A percentile compares a stretch with the other conserved stretches of the same genome.
Evolutionary conservation across 2,113 vertebrate species (phyloP).

Genomic region (Boulengeromyrus knoepffleri): DNA sequence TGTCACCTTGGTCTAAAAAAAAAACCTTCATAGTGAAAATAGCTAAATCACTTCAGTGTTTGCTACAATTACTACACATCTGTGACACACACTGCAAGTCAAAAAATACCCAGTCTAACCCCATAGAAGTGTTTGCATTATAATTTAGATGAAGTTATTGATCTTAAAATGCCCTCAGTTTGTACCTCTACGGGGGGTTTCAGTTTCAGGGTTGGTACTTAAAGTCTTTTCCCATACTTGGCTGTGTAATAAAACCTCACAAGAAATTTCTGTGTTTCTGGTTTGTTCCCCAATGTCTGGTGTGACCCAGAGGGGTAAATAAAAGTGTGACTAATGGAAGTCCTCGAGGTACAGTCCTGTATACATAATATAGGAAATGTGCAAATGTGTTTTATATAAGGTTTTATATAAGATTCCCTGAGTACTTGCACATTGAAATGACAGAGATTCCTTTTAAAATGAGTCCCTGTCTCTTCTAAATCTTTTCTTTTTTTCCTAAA

Average conservation of each 20-base stretch:
- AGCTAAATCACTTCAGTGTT: not conserved
- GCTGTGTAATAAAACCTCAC: not conserved
- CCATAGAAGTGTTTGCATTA: not conserved
- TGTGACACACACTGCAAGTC: not conserved
- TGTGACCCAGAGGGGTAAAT: conserved; percentile 5
- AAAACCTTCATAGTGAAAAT: not conserved
- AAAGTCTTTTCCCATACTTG: not conserved
- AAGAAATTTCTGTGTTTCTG: not conserved
- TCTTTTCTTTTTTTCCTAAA: not conserved
- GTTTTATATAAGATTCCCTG: not conserved
- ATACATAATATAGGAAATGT: not conserved
- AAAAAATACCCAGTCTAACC: not conserved
- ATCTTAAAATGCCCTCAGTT: not conserved
- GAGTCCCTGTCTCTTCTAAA: not conserved
- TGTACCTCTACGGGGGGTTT: not conserved
- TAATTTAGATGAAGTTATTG: conserved; percentile 11
- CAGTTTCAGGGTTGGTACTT: not conserved
- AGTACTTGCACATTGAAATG: not conserved
- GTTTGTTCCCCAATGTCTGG: not conserved
- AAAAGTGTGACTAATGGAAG: not conserved
- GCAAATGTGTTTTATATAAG: not conserved
- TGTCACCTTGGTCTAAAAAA: not conserved
- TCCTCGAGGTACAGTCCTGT: not conserved
- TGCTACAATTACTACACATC: not conserved
- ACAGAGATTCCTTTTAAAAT: not conserved